Conservation (phyloP, 2,888 invertebrate genomes). For the Apotomis capreana region DNA sequence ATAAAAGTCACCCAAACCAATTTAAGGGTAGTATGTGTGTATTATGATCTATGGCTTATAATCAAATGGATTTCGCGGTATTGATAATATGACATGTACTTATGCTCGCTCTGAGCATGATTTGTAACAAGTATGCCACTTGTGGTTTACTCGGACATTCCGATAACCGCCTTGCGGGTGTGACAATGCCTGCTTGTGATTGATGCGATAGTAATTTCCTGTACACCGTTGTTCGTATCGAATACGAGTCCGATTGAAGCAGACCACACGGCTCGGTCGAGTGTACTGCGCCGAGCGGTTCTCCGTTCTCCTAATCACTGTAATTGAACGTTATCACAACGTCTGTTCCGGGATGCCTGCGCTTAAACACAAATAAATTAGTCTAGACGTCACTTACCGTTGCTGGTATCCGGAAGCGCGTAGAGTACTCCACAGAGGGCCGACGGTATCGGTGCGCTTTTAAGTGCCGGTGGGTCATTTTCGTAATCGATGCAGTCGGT, state of each 20-base stretch:
- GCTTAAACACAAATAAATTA: slow-evolving; percentile 59
- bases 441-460: slow-evolving; percentile 55
- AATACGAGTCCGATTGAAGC: slow-evolving; percentile 69
- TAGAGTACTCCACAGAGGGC: slow-evolving; percentile 74
- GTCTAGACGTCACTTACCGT: slow-evolving; percentile 65
- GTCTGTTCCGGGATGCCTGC: slow-evolving; percentile 59
- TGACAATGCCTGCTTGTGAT: slow-evolving; percentile 75
- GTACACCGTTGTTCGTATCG: slow-evolving; percentile 79
- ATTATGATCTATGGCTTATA: neutral
- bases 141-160: slow-evolving; percentile 44
- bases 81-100: neutral
- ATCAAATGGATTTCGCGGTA: neutral
- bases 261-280: slow-evolving; percentile 60
- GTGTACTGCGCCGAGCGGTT: slow-evolving; percentile 53
- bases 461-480: slow-evolving; percentile 52
- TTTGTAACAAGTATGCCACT: slow-evolving; percentile 23
- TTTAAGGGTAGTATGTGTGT: neutral
- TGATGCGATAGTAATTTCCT: slow-evolving; percentile 77
- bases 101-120: neutral
- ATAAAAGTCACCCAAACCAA: neutral
- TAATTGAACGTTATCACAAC: slow-evolving; percentile 65
- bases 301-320: slow-evolving; percentile 65
- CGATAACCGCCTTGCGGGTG: slow-evolving; percentile 59
- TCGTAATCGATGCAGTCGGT: slow-evolving; percentile 61
- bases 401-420: slow-evolving; percentile 63